These are phyloP conservation scores for Alloplasta piceator DNA, from an alignment of 2,888 invertebrate species.

Conservation along the genomic window DNA sequence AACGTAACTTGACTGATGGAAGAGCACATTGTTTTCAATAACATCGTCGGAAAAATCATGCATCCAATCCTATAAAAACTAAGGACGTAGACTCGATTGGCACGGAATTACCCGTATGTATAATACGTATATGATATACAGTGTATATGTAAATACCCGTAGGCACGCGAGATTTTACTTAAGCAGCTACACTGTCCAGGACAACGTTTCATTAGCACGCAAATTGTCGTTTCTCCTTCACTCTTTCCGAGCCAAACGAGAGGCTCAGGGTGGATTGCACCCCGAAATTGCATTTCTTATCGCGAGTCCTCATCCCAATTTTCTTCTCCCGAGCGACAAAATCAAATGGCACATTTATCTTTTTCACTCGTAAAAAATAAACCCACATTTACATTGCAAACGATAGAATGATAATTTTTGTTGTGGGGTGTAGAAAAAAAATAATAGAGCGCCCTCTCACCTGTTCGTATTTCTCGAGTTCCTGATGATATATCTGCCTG, in stretches of 20 bases:
- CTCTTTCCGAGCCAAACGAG: constrained; percentile 12
- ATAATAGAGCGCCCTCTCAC: constrained; percentile 79
- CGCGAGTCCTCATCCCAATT: constrained; percentile 25
- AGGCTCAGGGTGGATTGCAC: constrained; percentile 29
- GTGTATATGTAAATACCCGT: constrained; percentile 8
- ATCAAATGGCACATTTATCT: not conserved
- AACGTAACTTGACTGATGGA: no score
- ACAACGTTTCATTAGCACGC: constrained; percentile 77
- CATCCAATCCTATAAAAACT: no score
- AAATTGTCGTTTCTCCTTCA: constrained; percentile 70
- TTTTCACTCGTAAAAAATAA: not conserved
- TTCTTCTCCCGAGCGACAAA: not conserved
- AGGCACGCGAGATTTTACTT: constrained; percentile 79
- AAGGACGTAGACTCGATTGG: no score
- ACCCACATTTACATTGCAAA: not conserved
- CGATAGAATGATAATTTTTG: not conserved
- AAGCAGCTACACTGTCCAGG: constrained; percentile 47
- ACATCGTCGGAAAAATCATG: no score
- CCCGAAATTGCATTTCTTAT: constrained; percentile 64
- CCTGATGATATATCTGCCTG: constrained; percentile 99
- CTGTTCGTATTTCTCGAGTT: constrained; percentile 99
- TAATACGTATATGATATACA: not conserved
- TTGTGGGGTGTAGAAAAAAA: constrained; percentile 7
- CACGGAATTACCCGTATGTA: not conserved
- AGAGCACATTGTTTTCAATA: no score